Base-by-base conservation (phyloP, 2,888 invertebrate species). In the Lysandra bellargus region DNA sequence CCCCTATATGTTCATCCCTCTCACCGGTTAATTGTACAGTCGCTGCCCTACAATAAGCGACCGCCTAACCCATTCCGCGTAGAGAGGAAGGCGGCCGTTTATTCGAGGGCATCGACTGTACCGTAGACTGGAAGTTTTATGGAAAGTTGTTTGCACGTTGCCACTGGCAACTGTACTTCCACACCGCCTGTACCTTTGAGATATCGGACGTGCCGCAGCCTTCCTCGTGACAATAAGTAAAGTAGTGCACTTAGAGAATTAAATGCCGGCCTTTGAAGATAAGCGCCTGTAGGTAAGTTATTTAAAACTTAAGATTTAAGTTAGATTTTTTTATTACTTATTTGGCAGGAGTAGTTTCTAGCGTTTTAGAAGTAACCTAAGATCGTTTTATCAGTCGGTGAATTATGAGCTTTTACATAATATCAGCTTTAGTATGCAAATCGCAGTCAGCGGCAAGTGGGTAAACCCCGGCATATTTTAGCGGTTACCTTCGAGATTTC, bases 91-190 rank as follows among this genome's bases (percentile, higher is more conserved):
- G 33, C 33, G 69, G 69, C 14, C 30, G 33, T 69, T 33, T 37
- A 17, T 37, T 14, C 2, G 33, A 14, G 33, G 69, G 33, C 53
- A 76, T 12, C 53, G 30, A 76, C 76, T 76, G 76, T 76, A 84
- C 83, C 83, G 82, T 87, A 86, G 89, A 90, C 90, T 89, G 86
- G 86, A 88, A 85, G 86, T 90, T 90, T 87, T 89, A 88, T 89
- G 87, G 85, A 86, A 87, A 89, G 92, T 91, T 93, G 94, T 93
- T 94, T 90, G 88, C 87, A 87, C 90, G 94, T 94, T 91, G 94
- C 90, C 91, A 89, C 83, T 84, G 88, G 93, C 93, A 93, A 94
- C 94, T 88, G 88, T 87, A 89, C 90, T 88, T 87, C 88, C 86
- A 92, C 89, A 93, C 91, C 91, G 87, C 85, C 87, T 87, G 87